Evolutionary conservation across 1,140 invertebrate species (phyloP), one percentile per base, ranked within the genome.

Genomic region (Diabrotica virgifera): DNA sequence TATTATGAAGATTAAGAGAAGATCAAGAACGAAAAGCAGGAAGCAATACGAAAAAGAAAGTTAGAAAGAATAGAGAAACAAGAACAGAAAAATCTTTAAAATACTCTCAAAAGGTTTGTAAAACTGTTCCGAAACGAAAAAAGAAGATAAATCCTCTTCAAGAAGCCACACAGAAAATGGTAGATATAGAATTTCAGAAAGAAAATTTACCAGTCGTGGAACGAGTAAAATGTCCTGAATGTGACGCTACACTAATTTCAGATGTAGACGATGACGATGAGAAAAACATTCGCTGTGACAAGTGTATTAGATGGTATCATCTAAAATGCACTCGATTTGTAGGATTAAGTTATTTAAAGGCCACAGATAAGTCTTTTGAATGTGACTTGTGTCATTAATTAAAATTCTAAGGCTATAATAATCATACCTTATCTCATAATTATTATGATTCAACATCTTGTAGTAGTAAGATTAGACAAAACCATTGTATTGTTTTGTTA

Each of bases 241-340:
- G 56, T 14, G 36, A 58, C 11, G 36, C 36, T 6, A 37, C 36
- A 37, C 40, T 58, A 38, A 36, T 38, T n/a, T 38, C 36, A 38
- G 56, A 58, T 38, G 40, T 37, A 56, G 54, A 56, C 14, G 54
- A 56, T 56, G 35, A 35, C 13, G 54, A 56, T 56, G 35, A 56
- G 13, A 56, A 56, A 56, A 56, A 56, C 35, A 56, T 56, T 24
- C 13, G 54, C 14, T 56, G 54, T 35, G 54, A 56, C n/a, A n/a
- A n/a, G n/a, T n/a, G n/a, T n/a, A n/a, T n/a, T n/a, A n/a, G n/a
- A n/a, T n/a, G n/a, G n/a, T n/a, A n/a, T n/a, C n/a, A n/a, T n/a
- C n/a, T n/a, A n/a, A n/a, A n/a, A n/a, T n/a, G n/a, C n/a, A n/a
- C n/a, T n/a, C n/a, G n/a, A n/a, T n/a, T n/a, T n/a, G n/a, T n/a